Conservation (phyloP, 1,140 invertebrate genomes). For the Sycophila sp. region DNA sequence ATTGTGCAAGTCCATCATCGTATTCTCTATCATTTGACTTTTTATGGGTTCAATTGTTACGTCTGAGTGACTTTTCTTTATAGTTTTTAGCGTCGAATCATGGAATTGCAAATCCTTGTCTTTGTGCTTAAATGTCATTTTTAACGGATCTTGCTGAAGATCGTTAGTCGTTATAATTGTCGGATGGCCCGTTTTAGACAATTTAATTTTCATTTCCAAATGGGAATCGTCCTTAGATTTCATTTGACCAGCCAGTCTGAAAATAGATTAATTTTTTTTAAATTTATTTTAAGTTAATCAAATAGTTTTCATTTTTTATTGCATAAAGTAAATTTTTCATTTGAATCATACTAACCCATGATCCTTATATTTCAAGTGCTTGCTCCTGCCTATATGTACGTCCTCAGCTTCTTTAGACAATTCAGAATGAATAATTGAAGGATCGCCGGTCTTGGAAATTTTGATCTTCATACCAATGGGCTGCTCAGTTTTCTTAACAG, state of each 20-base stretch:
- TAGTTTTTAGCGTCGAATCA: conserved; percentile 43
- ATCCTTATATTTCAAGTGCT: conserved; percentile 44
- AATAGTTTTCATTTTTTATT: too few relatives aligned
- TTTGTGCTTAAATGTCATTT: conserved; percentile 49
- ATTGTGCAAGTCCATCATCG: conserved; percentile 6
- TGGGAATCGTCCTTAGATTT: conserved; percentile 56
- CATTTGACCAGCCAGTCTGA: background rate
- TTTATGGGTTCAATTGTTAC: conserved; percentile 55
- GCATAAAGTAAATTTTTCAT: background rate
- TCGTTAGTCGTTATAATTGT: conserved; percentile 56
- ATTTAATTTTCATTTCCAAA: conserved; percentile 61
- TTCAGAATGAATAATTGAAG: conserved; percentile 44
- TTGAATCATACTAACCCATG: background rate
- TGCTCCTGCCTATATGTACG: conserved; percentile 30
- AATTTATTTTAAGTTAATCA: background rate
- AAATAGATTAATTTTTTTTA: background rate
- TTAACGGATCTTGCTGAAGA: conserved; percentile 2
- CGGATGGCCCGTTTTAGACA: conserved; percentile 56
- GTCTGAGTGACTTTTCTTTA: conserved; percentile 49
- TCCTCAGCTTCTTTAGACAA: conserved; percentile 25
- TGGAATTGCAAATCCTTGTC: conserved; percentile 31
- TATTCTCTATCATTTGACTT: conserved; percentile 2
- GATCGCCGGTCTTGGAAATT: conserved; percentile 48
- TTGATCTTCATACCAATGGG: conserved; percentile 48
- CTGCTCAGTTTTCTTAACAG: conserved; percentile 16